These are phyloP conservation scores for Phymatocera aterrima DNA, from an alignment of 2,888 invertebrate species.

Conservation along the genomic window DNA sequence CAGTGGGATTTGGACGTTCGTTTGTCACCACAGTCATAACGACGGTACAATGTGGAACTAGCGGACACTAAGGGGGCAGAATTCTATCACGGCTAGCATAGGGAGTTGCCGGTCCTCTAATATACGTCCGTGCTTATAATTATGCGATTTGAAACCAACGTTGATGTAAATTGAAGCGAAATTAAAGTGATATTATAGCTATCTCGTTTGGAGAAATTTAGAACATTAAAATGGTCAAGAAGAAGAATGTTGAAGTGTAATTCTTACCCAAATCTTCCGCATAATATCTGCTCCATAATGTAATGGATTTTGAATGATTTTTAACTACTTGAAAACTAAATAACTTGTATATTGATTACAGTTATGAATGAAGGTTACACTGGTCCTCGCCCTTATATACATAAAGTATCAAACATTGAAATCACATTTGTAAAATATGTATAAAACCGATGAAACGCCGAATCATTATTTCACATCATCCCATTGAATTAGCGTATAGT, in stretches of 20 bases:
- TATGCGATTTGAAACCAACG: too few species aligned
- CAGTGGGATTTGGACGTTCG: background rate
- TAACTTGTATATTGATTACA: conserved; percentile 16
- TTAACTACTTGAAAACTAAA: conserved; percentile 49
- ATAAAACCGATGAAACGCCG: conserved; percentile 30
- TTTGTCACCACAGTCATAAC: background rate
- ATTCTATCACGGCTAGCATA: too few species aligned
- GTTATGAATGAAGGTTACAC: conserved; percentile 48
- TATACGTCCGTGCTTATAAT: too few species aligned
- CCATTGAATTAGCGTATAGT: background rate
- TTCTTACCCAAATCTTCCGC: conserved; percentile 71
- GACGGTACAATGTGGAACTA: background rate
- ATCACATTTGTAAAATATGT: conserved; percentile 52
- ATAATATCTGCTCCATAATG: conserved; percentile 70
- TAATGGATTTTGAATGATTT: conserved; percentile 41
- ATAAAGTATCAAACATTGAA: conserved; percentile 51
- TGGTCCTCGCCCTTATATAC: conserved; percentile 48
- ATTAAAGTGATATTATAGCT: too few species aligned
- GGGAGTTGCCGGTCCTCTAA: too few species aligned
- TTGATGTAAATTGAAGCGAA: too few species aligned
- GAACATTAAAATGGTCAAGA: conserved; percentile 8
- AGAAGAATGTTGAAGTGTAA: conserved; percentile 33
- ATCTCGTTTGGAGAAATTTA: too few species aligned
- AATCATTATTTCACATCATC: conserved; percentile 37
- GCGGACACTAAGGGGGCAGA: background rate